Conservation (phyloP, 2,888 invertebrate species). For the Cremastinae sp. region DNA sequence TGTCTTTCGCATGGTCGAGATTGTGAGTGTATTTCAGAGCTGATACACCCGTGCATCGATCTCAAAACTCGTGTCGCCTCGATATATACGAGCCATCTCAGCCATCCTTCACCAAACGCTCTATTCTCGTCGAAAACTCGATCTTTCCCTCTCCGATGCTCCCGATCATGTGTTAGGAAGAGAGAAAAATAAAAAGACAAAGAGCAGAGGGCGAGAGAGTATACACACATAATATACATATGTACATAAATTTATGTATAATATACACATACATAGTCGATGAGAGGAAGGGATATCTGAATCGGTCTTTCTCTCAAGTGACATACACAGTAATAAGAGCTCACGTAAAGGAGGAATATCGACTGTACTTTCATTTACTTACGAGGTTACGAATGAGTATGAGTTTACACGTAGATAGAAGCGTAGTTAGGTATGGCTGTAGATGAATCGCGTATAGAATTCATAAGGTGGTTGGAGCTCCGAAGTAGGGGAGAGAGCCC, state of each 20-base stretch:
- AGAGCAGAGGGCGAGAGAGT: constrained; percentile 1
- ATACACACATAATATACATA: neutral
- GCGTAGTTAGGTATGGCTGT: constrained; percentile 13
- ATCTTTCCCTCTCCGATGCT: constrained; percentile 7
- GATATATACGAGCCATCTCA: constrained; percentile 3
- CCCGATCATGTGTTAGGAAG: neutral
- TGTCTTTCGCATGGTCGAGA: constrained; percentile 22
- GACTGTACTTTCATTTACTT: constrained; percentile 50
- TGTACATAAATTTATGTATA: constrained; percentile 5
- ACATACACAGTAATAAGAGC: constrained; percentile 44
- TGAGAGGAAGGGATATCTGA: constrained; percentile 13
- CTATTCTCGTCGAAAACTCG: constrained; percentile 1
- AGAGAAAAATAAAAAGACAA: too few relatives aligned
- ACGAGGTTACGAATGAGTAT: constrained; percentile 16
- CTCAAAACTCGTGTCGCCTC: constrained; percentile 15
- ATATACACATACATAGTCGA: too few relatives aligned
- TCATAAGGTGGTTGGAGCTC: constrained; percentile 49
- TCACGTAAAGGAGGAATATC: constrained; percentile 42
- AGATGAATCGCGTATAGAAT: constrained; percentile 30
- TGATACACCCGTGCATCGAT: constrained; percentile 15
- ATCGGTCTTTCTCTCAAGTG: constrained; percentile 50
- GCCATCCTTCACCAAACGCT: neutral
- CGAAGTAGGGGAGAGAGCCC: constrained; percentile 49
- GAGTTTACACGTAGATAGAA: neutral
- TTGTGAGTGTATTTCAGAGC: constrained; percentile 7